Conservation (phyloP, 2,113 vertebrate genomes). For the Xenopus borealis region DNA sequence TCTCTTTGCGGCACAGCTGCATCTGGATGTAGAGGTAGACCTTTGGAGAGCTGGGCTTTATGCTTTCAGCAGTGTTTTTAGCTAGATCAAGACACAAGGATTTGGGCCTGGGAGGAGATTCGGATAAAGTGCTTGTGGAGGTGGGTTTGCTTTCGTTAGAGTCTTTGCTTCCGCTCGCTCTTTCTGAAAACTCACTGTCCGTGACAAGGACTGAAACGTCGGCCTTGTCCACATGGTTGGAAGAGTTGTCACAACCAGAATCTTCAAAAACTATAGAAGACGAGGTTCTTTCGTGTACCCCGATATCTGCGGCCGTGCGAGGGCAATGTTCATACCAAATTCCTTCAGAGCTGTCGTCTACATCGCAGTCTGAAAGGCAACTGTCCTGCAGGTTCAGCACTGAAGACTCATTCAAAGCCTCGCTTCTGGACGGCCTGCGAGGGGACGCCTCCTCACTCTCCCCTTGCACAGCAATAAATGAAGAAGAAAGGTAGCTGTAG, state of each 20-base stretch:
- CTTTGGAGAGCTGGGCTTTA: conserved; percentile 82
- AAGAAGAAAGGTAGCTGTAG: conserved; percentile 49
- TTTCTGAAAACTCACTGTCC: conserved; percentile 48
- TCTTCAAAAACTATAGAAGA: conserved; percentile 97
- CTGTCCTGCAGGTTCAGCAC: conserved; percentile 67
- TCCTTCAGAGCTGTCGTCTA: conserved; percentile 66
- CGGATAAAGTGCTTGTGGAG: conserved; percentile 60
- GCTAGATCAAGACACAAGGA: conserved; percentile 76
- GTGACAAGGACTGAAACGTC: conserved; percentile 29
- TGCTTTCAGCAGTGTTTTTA: conserved; percentile 58
- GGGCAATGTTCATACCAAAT: conserved; percentile 74
- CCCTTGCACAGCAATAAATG: conserved; percentile 63
- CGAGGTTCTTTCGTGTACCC: conserved; percentile 79
- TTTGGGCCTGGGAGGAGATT: conserved; percentile 79
- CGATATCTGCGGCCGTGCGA: conserved; percentile 57
- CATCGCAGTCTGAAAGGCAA: conserved; percentile 71
- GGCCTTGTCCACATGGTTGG: conserved; percentile 59
- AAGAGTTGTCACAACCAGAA: conserved; percentile 82
- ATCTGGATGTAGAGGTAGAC: conserved; percentile 98
- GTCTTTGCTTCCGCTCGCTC: conserved; percentile 49
- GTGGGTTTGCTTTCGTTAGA: conserved; percentile 52
- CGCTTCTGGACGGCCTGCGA: conserved; percentile 55
- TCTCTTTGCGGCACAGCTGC: conserved; percentile 97
- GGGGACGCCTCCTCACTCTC: conserved; percentile 64
- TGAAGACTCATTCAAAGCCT: conserved; percentile 50